Evolutionary conservation across 2,113 vertebrate genomes (phyloP).

Genomic region (Siniperca knerii): DNA sequence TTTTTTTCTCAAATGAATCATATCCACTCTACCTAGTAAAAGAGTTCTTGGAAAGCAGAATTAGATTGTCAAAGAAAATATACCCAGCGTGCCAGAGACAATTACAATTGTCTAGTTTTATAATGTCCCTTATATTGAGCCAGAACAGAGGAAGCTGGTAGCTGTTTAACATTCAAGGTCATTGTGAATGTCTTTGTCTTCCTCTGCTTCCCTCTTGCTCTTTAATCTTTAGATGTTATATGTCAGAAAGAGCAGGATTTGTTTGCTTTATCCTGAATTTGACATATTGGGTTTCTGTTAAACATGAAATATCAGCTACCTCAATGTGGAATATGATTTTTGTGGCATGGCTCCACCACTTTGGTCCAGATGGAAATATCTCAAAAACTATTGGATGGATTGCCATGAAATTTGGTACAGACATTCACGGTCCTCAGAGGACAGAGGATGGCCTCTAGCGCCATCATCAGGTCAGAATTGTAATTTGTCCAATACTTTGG

Average conservation of each 20-base stretch:
- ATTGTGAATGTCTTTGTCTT: not conserved
- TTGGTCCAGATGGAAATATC: not conserved
- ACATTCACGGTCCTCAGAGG: not conserved
- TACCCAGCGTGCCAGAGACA: not conserved
- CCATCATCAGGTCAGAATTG: not conserved
- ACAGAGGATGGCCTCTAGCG: not conserved
- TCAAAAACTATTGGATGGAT: not conserved
- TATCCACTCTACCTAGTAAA: not conserved
- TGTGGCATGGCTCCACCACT: not conserved
- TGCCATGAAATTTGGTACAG: not conserved
- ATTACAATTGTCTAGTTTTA: not conserved
- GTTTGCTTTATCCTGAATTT: not conserved
- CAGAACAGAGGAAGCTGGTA: not conserved
- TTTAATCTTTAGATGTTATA: not conserved
- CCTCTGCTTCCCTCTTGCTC: not conserved
- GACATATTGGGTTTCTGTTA: not conserved
- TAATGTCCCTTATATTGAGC: not conserved
- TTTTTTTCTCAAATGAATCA: not conserved
- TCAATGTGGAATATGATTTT: too few relatives aligned
- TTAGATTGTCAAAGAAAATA: not conserved
- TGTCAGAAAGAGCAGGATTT: not conserved
- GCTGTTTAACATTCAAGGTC: slow-evolving; percentile 4
- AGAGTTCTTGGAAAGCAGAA: not conserved
- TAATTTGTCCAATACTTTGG: not conserved
- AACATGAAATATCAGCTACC: not conserved